phyloP scores from a whole-genome alignment of 2,113 vertebrate genomes.

The Scomber scombrus region DNA sequence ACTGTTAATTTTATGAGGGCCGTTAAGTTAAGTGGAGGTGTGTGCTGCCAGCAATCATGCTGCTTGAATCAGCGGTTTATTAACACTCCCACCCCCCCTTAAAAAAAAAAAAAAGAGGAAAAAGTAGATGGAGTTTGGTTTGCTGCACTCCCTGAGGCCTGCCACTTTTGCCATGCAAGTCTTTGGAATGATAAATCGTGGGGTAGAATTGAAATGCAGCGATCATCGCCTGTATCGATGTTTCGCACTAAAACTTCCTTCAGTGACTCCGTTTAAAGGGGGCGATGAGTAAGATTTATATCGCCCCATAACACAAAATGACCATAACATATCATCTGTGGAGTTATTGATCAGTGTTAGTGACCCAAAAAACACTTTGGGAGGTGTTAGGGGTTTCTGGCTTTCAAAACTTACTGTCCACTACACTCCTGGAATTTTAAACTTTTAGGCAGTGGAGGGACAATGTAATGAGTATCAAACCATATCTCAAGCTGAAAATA shows the following conservation, averaged over 20 bases:
- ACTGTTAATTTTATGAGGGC: conserved; percentile 83
- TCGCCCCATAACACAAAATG: conserved; percentile 52
- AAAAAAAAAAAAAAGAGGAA: neutral
- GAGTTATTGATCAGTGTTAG: conserved; percentile 55
- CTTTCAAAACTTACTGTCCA: neutral
- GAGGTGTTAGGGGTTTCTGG: conserved; percentile 38
- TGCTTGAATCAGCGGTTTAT: conserved; percentile 78
- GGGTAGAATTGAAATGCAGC: conserved; percentile 47
- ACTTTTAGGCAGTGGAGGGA: neutral
- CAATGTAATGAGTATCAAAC: neutral
- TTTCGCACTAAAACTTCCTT: conserved; percentile 46
- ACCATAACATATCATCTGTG: conserved; percentile 48
- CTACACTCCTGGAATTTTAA: conserved; percentile 5
- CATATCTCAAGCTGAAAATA: neutral
- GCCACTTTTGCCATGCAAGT: neutral
- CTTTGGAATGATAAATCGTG: conserved; percentile 16
- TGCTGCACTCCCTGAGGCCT: neutral
- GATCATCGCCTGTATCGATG: conserved; percentile 35
- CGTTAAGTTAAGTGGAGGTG: conserved; percentile 82
- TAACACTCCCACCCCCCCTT: conserved; percentile 4
- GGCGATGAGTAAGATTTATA: conserved; percentile 54
- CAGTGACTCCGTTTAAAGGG: conserved; percentile 48
- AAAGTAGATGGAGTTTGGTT: conserved; percentile 44
- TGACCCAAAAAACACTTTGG: conserved; percentile 38
- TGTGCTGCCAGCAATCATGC: conserved; percentile 75